Percentiles rank a stretch among this genome's conserved stretches.
Evolutionary conservation across 2,113 vertebrate species (phyloP).

Genomic region (Scomber japonicus): DNA sequence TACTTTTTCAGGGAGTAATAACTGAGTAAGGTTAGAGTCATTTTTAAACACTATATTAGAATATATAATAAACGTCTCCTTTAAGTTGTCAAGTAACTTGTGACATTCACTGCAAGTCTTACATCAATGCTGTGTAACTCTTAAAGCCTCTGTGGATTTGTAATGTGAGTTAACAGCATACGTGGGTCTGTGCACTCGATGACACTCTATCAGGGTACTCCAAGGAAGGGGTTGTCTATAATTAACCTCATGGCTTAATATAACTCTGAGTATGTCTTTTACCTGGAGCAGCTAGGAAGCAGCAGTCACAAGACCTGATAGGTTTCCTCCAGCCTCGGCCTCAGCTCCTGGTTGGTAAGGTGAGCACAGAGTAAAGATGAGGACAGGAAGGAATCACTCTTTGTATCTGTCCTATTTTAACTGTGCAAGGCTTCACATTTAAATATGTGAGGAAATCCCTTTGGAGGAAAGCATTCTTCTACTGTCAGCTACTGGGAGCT

Average conservation of each 20-base stretch:
- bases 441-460: background rate
- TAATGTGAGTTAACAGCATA: conserved; percentile 53
- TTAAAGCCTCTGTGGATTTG: conserved; percentile 20
- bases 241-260: conserved; percentile 55
- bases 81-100: no score
- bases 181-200: conserved; percentile 47
- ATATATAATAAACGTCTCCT: no score
- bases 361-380: background rate
- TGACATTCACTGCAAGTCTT: no score
- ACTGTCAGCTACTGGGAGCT: background rate
- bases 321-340: background rate
- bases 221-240: conserved; percentile 45
- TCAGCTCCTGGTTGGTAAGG: background rate
- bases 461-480: background rate
- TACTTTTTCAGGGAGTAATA: no score
- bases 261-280: conserved; percentile 44
- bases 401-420: no score
- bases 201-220: conserved; percentile 50
- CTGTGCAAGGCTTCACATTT: background rate
- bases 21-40: no score
- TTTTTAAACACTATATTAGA: no score
- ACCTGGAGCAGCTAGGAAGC: conserved; percentile 44
- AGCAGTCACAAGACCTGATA: conserved; percentile 44
- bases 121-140: background rate
- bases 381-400: no score